These are phyloP conservation scores for Scelioninae gen. 1 DNA, from an alignment of 2,888 invertebrate genomes.

Conservation along the genomic window DNA sequence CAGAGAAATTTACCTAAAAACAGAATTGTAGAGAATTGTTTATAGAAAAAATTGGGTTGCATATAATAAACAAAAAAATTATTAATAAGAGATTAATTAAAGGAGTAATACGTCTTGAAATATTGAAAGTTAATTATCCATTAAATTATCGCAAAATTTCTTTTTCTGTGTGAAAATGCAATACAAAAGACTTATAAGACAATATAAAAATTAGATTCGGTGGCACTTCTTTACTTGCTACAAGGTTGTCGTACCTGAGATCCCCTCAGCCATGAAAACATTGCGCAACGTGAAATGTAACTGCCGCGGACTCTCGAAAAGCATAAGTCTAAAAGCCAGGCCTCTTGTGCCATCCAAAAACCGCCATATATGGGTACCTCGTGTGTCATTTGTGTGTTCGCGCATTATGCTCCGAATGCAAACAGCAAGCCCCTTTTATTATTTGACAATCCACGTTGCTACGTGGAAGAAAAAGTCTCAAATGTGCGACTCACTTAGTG, in stretches of 20 bases:
- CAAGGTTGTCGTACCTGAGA: conserved; percentile 51
- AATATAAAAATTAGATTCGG: conserved; percentile 49
- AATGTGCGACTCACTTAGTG: conserved; percentile 7
- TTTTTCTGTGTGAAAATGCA: no score
- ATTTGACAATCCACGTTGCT: conserved; percentile 50
- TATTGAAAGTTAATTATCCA: no score
- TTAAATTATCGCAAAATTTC: no score
- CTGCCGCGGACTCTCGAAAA: conserved; percentile 44
- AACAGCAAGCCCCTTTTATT: conserved; percentile 39
- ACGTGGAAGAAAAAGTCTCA: conserved; percentile 9
- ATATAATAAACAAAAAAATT: no score
- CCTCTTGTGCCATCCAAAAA: conserved; percentile 63
- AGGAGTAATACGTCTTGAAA: no score
- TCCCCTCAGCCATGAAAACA: conserved; percentile 60
- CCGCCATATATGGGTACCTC: conserved; percentile 52
- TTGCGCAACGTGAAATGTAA: conserved; percentile 60
- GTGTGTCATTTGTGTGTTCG: conserved; percentile 60
- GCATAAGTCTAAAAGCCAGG: conserved; percentile 51
- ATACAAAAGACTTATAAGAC: no score
- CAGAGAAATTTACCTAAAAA: no score
- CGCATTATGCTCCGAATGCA: conserved; percentile 46
- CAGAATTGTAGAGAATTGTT: no score
- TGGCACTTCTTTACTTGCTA: conserved; percentile 36
- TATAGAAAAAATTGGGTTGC: no score
- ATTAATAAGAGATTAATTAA: no score